phyloP scores from a whole-genome alignment of 2,888 invertebrate species.

The Zygogramma bicolorata region DNA sequence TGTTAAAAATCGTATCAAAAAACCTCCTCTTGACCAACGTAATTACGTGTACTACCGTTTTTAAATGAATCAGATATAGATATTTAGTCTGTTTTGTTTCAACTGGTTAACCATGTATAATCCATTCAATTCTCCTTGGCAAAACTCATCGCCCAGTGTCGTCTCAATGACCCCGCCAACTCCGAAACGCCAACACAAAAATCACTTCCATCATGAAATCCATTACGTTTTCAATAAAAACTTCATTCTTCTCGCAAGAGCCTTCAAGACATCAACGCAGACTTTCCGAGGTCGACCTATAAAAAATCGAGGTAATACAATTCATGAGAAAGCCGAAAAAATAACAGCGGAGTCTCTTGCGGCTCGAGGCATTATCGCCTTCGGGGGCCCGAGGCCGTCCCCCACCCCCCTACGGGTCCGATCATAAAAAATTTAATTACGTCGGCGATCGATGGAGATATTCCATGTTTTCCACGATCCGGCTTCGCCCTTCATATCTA shows the following conservation, averaged over 20 bases:
- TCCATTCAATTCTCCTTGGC: too few relatives aligned
- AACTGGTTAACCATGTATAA: too few relatives aligned
- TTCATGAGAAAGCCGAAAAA: not conserved
- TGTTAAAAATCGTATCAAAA: too few relatives aligned
- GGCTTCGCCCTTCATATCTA: not conserved
- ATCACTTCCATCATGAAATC: not conserved
- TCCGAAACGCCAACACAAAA: not conserved
- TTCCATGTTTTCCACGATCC: not conserved
- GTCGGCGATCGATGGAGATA: not conserved
- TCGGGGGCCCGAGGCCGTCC: not conserved
- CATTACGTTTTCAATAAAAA: not conserved
- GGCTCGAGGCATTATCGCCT: not conserved
- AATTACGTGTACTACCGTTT: too few relatives aligned
- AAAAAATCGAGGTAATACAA: conserved; percentile 2
- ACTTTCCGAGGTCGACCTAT: not conserved
- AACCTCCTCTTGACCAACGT: too few relatives aligned
- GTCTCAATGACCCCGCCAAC: not conserved
- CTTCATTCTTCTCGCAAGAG: not conserved
- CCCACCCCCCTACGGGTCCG: not conserved
- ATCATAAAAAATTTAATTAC: conserved; percentile 2
- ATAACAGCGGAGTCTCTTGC: not conserved
- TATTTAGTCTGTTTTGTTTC: too few relatives aligned
- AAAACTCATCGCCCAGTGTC: too few relatives aligned
- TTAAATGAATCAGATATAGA: too few relatives aligned
- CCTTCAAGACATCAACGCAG: not conserved